Percentiles rank a stretch among this genome's conserved stretches.
phyloP scores from a whole-genome alignment of 2,797 vertebrate species.

The Onychomys arenicola region DNA sequence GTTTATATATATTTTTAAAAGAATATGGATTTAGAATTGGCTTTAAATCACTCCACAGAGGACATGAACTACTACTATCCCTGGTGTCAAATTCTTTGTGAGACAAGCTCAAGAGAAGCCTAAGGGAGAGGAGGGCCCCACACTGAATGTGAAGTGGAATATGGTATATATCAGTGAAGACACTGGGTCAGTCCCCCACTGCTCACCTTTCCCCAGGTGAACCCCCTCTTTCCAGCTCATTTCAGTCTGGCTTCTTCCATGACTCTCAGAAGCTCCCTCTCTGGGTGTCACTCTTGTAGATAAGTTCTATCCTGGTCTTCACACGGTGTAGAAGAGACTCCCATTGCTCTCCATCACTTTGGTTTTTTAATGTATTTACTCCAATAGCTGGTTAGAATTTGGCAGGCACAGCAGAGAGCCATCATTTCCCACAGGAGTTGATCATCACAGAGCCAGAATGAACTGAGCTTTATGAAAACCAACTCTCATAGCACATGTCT shows the following conservation, averaged over 20 bases:
- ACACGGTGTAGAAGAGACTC: neutral
- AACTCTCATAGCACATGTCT: neutral
- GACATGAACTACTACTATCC: neutral
- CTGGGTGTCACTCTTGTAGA: neutral
- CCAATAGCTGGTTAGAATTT: neutral
- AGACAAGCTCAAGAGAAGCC: neutral
- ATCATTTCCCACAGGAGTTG: neutral
- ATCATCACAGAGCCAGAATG: neutral
- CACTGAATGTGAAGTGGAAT: neutral
- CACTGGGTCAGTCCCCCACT: neutral
- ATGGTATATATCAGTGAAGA: neutral
- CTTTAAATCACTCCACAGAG: neutral
- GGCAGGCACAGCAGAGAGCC: neutral
- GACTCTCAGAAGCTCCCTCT: neutral
- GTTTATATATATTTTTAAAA: neutral
- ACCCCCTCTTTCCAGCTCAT: neutral
- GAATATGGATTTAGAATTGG: slow-evolving; percentile 8
- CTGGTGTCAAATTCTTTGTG: neutral
- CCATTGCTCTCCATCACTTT: neutral
- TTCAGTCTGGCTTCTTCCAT: neutral
- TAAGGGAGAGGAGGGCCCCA: neutral
- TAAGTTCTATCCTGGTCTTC: slow-evolving; percentile 3
- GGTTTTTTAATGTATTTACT: neutral
- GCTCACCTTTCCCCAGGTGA: neutral
- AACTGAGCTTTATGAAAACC: neutral